These are phyloP conservation scores for Xanthia icteritia DNA, from an alignment of 2,888 invertebrate genomes.

Conservation along the genomic window DNA sequence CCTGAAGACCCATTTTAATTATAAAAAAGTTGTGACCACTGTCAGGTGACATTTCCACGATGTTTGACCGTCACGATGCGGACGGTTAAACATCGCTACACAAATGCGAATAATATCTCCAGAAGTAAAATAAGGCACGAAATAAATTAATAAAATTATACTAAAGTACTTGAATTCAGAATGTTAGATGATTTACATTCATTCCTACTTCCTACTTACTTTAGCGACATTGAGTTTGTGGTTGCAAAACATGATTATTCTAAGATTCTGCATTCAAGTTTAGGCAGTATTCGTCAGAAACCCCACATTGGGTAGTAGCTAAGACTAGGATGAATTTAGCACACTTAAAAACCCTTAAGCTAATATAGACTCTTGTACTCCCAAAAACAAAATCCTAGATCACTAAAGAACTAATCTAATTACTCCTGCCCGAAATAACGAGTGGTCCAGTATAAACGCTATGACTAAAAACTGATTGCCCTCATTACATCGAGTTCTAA, in stretches of 20 bases:
- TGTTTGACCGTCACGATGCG: no score
- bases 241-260: background rate
- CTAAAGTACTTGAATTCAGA: slow-evolving; percentile 12
- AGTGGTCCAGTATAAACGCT: background rate
- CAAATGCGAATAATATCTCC: background rate
- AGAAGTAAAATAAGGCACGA: slow-evolving; percentile 28
- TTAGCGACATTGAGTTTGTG: background rate
- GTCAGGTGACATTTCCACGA: background rate
- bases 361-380: slow-evolving; percentile 19
- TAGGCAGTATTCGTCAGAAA: slow-evolving; percentile 24
- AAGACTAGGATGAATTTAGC: slow-evolving; percentile 37
- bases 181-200: background rate
- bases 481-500: background rate
- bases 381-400: background rate
- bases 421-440: background rate
- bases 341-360: slow-evolving; percentile 3
- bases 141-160: slow-evolving; percentile 11
- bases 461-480: background rate
- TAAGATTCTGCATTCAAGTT: slow-evolving; percentile 27
- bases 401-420: background rate
- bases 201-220: background rate
- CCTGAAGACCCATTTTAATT: background rate
- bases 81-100: background rate
- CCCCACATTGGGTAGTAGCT: background rate
- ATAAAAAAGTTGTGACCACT: background rate